Evolutionary conservation across 2,113 vertebrate species (phyloP), one percentile per base, ranked within the genome.

Genomic region (Erpornis zantholeuca): DNA sequence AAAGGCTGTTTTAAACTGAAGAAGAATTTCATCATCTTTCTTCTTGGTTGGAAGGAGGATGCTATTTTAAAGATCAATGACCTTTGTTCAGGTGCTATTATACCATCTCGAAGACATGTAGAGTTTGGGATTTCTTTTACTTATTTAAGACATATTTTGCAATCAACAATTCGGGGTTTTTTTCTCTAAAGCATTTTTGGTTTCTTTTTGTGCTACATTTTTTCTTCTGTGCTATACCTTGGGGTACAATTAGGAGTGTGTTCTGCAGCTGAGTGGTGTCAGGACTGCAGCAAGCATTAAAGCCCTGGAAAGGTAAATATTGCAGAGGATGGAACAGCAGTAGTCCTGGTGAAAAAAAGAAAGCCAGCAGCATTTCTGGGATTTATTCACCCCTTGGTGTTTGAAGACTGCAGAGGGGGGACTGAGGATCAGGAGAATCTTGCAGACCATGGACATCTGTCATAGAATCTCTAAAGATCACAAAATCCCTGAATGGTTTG

Each of bases 241-340:
- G 16, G 96, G 82, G 94, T 89, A 52, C 90, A 77, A 66, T 97
- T 96, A 97, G 92, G 79, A 92, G 63, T 45, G 64, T 73, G 89
- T 35, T 92, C 90, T 90, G 80, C 75, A 73, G 94, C 96, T 68
- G 93, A 96, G 92, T 10, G 81, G 96, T 52, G 47, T 81, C 94
- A 92, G 82, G 86, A 69, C 93, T 81, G 96, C 77, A 87, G 91
- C 45, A 72, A 88, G 88, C 72, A 52, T 76, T 77, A 65, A 88
- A 86, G 79, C 28, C 82, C 54, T 82, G 4, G 1, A 18, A 82
- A 92, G 78, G 87, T 92, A 94, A 95, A 79, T 88, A 66, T 7
- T 81, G 81, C 59, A 40, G 33, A 61, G 87, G 69, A 35, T 49
- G 54, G 54, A 65, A 64, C 50, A 64, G 60, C 22, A 63, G 59